Base-by-base conservation (phyloP, 2,888 invertebrate species). In the Phortica magna region DNA sequence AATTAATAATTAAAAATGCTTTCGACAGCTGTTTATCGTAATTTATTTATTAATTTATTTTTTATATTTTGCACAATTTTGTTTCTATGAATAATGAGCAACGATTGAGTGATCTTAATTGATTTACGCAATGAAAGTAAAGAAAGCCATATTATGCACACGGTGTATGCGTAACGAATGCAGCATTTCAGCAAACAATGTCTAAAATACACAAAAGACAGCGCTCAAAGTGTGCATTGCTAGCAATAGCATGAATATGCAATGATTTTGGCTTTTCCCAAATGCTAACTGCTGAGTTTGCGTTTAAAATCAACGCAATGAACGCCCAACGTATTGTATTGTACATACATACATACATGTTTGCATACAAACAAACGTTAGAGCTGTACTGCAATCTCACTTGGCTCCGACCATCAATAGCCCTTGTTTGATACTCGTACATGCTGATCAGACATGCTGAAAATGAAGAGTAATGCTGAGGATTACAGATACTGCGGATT, bases 401-500 rank as follows among this genome's bases (percentile, higher is more conserved):
- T 17, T 3, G 61, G 19, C 17, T n/a, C 61, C 4, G 14, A 55
- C 17, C 55, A 55, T 55, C 55, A n/a, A 12, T 55, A 7, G 12
- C 17, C 61, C 2, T 61, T 61, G 61, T 61, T 12, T 19, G 61
- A n/a, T 61, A 19, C 10, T 10, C 22, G 19, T 19, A 48, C 9
- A 48, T 14, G 48, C 9, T 42, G 67, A 42, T 80, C 85, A 87
- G 86, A 82, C 84, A 85, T 83, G 88, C 85, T 85, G 88, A 85
- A 88, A 85, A 88, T 88, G 84, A 87, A 88, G 88, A 88, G 81
- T 85, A 85, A 88, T 85, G 83, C 83, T 83, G 79, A 72, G 79
- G 83, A 83, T 83, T 83, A 31, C 31, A 31, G 80, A 53, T 61
- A 10, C 19, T 22, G 19, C 61, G 61, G 81, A 76, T 83, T 61